Evolutionary conservation across 2,797 vertebrate genomes (phyloP).

Genomic region (Smutsia temminckii): DNA sequence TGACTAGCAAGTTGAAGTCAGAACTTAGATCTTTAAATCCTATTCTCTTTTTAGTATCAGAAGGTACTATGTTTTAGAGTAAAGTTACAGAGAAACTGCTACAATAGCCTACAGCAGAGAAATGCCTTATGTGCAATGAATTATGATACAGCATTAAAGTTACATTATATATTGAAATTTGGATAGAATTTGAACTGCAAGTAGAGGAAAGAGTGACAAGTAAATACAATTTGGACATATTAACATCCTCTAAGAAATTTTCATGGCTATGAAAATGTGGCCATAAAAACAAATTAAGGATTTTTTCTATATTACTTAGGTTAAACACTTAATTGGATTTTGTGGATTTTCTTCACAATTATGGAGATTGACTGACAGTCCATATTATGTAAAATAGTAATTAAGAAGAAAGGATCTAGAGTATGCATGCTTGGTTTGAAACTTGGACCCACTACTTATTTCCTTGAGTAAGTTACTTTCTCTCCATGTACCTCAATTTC

Average conservation of each 20-base stretch:
- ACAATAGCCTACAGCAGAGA: neutral
- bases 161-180: neutral
- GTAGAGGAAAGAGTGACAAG: neutral
- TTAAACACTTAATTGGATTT: neutral
- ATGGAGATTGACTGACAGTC: neutral
- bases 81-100: neutral
- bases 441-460: neutral
- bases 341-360: conserved; percentile 4
- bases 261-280: neutral
- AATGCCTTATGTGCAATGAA: neutral
- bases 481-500: neutral
- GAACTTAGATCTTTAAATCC: neutral
- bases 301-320: neutral
- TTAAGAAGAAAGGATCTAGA: neutral
- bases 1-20: neutral
- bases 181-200: neutral
- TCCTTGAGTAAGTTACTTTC: neutral
- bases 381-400: neutral
- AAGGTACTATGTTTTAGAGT: neutral
- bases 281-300: neutral
- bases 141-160: neutral
- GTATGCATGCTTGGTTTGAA: neutral
- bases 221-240: neutral
- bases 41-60: neutral
- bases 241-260: neutral